Percentiles rank a stretch among this genome's conserved stretches.
Evolutionary conservation across 2,888 invertebrate species (phyloP).

Genomic region (Dione juno): DNA sequence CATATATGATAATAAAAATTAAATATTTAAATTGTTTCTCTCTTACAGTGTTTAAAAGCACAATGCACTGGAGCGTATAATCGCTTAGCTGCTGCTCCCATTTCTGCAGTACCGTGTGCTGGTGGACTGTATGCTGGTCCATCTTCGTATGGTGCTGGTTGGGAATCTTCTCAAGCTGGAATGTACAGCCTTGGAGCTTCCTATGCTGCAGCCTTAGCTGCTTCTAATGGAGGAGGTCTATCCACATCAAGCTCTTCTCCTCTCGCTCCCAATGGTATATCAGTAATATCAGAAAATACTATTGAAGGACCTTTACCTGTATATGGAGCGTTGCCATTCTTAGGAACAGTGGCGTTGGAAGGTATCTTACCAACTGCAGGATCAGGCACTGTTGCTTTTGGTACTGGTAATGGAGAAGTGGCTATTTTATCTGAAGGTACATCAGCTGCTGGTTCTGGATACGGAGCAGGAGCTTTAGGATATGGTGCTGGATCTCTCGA

Average conservation of each 20-base stretch:
- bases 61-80: slow-evolving; percentile 41
- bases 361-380: slow-evolving; percentile 50
- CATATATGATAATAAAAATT: no score
- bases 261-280: slow-evolving; percentile 51
- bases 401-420: slow-evolving; percentile 50
- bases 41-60: slow-evolving; percentile 46
- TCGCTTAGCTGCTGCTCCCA: slow-evolving; percentile 9
- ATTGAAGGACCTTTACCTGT: slow-evolving; percentile 52
- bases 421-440: slow-evolving; percentile 46
- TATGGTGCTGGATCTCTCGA: slow-evolving; percentile 6
- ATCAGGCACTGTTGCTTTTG: slow-evolving; percentile 48
- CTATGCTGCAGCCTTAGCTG: slow-evolving; percentile 2
- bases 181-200: slow-evolving; percentile 12
- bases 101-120: background rate
- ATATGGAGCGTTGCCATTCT: slow-evolving; percentile 52
- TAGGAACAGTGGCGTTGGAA: slow-evolving; percentile 52
- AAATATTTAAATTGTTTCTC: background rate
- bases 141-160: slow-evolving; percentile 29
- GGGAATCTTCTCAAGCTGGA: slow-evolving; percentile 23
- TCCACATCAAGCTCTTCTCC: slow-evolving; percentile 53
- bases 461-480: background rate
- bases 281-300: slow-evolving; percentile 54
- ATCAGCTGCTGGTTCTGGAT: slow-evolving; percentile 29
- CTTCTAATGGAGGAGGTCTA: slow-evolving; percentile 43
- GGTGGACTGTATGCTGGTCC: background rate